phyloP scores from a whole-genome alignment of 2,113 vertebrate species.

The Panthera uncia region DNA sequence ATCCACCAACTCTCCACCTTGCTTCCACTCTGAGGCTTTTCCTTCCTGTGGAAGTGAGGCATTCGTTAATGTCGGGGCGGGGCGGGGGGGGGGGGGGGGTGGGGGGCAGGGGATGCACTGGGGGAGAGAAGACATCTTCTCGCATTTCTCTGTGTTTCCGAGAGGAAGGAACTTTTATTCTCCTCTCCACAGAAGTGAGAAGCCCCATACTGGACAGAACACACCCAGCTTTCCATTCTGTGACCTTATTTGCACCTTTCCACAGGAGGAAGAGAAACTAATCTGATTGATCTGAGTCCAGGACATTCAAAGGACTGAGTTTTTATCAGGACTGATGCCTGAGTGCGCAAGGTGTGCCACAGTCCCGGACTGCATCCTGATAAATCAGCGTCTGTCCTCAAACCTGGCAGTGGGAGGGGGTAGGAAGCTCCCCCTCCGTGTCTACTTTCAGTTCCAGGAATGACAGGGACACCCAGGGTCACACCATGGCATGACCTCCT shows the following conservation, averaged over 20 bases:
- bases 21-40: background rate
- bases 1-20: background rate
- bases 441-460: background rate
- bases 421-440: background rate
- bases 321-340: background rate
- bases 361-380: background rate
- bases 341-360: background rate
- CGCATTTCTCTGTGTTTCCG: background rate
- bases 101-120: background rate
- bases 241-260: background rate
- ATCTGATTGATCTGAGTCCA: background rate
- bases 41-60: background rate
- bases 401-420: background rate
- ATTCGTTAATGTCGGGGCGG: background rate
- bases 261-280: background rate
- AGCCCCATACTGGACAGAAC: background rate
- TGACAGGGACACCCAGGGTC: background rate
- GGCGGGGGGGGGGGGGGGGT: fast-evolving
- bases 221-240: background rate
- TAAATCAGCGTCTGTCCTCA: slow-evolving; percentile 8
- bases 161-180: background rate
- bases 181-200: background rate
- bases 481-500: background rate
- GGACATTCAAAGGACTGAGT: background rate
- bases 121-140: background rate